phyloP scores from a whole-genome alignment of 2,888 invertebrate genomes.

The Mongoloraphidia duomilia region DNA sequence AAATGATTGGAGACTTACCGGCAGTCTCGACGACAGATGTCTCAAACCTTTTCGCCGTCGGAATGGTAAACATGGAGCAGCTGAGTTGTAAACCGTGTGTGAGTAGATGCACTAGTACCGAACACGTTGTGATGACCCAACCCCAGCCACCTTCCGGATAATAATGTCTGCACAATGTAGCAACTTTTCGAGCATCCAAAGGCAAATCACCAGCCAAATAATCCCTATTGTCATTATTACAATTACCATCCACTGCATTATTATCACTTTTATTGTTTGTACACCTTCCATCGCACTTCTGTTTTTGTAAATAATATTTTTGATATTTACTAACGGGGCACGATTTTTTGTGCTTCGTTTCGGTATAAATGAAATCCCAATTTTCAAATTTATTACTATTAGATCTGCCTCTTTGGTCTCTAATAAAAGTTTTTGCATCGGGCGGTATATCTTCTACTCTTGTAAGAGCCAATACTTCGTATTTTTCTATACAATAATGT shows the following conservation, averaged over 20 bases:
- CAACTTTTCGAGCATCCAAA: conserved; percentile 28
- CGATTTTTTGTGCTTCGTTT: conserved; percentile 13
- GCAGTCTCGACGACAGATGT: conserved; percentile 46
- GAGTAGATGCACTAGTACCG: conserved; percentile 56
- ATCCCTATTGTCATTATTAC: conserved; percentile 17
- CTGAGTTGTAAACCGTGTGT: conserved; percentile 61
- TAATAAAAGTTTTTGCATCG: neutral
- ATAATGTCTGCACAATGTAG: conserved; percentile 50
- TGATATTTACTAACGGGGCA: conserved; percentile 7
- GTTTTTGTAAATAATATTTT: conserved; percentile 4
- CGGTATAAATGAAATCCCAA: conserved; percentile 28
- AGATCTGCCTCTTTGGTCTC: conserved; percentile 18
- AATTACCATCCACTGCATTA: conserved; percentile 9
- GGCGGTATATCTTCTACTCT: conserved; percentile 19
- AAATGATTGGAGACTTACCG: conserved; percentile 34
- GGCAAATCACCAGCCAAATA: conserved; percentile 23
- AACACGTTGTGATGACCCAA: conserved; percentile 62
- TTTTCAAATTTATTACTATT: conserved; percentile 26
- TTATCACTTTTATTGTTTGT: neutral
- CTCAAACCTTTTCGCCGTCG: conserved; percentile 43
- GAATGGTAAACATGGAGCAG: conserved; percentile 41
- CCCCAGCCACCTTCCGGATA: conserved; percentile 84
- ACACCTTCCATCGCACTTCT: conserved; percentile 7
- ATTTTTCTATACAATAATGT: conserved; percentile 18
- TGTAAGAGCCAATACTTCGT: conserved; percentile 25